Conservation (phyloP, 1,140 invertebrate species). For the Halyomorpha halys region DNA sequence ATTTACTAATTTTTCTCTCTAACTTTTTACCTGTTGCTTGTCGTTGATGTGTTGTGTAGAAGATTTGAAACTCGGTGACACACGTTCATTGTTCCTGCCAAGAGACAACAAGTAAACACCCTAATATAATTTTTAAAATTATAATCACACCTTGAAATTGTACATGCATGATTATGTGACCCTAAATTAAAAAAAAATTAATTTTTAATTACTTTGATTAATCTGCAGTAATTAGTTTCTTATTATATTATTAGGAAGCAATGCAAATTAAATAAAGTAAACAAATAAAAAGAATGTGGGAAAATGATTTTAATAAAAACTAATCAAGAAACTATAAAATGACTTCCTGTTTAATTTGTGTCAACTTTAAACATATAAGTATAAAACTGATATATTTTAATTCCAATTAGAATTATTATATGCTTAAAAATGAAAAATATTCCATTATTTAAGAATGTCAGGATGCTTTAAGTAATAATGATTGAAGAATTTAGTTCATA, state of each 20-base stretch:
- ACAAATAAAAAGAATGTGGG: not conserved
- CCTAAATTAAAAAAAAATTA: not conserved
- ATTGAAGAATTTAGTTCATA: conserved; percentile 1
- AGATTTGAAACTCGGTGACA: conserved; percentile 27
- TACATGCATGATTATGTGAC: not conserved
- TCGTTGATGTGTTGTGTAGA: conserved; percentile 26
- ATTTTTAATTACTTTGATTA: too few relatives aligned
- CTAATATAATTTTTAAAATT: conserved; percentile 18
- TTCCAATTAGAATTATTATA: too few relatives aligned
- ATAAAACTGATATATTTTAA: too few relatives aligned
- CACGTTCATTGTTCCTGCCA: conserved; percentile 26
- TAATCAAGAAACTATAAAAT: not conserved
- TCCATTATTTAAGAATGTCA: too few relatives aligned
- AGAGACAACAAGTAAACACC: conserved; percentile 27
- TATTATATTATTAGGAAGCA: conserved; percentile 8
- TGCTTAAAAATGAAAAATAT: too few relatives aligned
- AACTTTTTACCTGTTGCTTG: conserved; percentile 25
- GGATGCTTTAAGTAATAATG: not conserved
- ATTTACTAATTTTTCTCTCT: conserved; percentile 7
- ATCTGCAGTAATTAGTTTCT: conserved; percentile 6
- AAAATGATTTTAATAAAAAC: not conserved
- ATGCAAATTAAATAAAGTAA: not conserved
- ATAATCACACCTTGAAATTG: conserved; percentile 2
- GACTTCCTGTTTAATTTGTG: too few relatives aligned
- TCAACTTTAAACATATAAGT: too few relatives aligned